Conservation (phyloP, 2,797 vertebrate species). For the Phoxinus dragarum region DNA sequence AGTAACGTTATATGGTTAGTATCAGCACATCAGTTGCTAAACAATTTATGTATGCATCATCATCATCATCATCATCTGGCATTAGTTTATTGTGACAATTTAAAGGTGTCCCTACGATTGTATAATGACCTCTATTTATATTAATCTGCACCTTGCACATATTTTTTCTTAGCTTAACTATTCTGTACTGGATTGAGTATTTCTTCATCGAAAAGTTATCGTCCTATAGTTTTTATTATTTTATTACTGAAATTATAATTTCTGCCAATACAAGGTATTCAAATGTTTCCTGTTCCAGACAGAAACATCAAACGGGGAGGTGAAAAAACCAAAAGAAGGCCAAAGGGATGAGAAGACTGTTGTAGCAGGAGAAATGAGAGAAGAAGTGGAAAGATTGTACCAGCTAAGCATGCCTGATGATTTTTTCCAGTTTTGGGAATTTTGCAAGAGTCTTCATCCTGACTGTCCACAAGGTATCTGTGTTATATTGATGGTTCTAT, state of each 20-base stretch:
- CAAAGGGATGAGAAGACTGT: constrained; percentile 67
- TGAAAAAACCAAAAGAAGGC: constrained; percentile 51
- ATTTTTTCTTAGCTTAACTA: neutral
- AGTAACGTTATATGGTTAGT: neutral
- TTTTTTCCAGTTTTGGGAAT: constrained; percentile 93
- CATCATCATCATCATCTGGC: too few species aligned
- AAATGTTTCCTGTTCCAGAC: neutral
- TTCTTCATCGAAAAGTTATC: too few species aligned
- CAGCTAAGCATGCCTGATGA: constrained; percentile 89
- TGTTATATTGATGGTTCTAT: neutral
- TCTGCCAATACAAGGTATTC: neutral
- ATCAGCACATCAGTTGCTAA: neutral
- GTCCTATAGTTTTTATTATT: neutral
- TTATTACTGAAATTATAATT: neutral
- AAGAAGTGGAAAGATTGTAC: constrained; percentile 85
- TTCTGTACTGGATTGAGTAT: neutral
- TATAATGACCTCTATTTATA: neutral
- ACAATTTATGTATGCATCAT: neutral
- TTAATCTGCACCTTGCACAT: neutral
- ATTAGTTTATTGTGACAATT: neutral
- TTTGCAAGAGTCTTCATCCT: constrained; percentile 85
- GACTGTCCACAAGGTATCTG: constrained; percentile 84
- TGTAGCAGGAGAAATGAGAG: constrained; percentile 71
- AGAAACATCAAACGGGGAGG: neutral
- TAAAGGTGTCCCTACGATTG: neutral